Base-by-base conservation (phyloP, 2,888 invertebrate species). In the Erebia palarica region DNA sequence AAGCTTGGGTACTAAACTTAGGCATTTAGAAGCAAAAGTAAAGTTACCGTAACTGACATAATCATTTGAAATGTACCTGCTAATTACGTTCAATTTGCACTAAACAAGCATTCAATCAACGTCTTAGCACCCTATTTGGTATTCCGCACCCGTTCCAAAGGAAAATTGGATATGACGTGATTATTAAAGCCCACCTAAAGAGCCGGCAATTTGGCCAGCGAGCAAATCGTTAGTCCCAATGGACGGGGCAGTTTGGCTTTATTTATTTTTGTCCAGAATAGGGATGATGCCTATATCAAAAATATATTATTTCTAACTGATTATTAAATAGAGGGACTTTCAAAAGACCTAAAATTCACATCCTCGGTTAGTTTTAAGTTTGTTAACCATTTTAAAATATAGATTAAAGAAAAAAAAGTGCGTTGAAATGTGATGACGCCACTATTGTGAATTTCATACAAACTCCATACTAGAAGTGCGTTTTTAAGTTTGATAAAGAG, bases 101-200 rank as follows among this genome's bases (percentile, higher is more conserved):
- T 80, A 65, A 79, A 83, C 82, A 82, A 81, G 77, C 80, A 85
- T 88, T 86, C 84, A 87, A 87, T 88, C 83, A 88, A 80, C 84
- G 78, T 77, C 80, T 77, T 79, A 55, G 63, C 74, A 72, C 75
- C 78, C 75, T 69, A 87, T 91, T 63, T 88, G 81, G 79, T 91
- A 92, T 91, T 91, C 91, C 80, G 76, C 69, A 69, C 77, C 79
- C 86, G 87, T 85, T 84, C 78, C 79, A 79, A 84, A 86, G 80
- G 89, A 87, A 90, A 91, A 91, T 91, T 91, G 91, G 87, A 88
- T 90, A 90, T 90, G 91, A 86, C 89, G 90, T 90, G 91, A 91
- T 91, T 91, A 91, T 90, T 85, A 87, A 86, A 90, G 88, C 85
- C 85, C 82, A 81, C 78, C 88, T 90, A 90, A 90, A 90, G 91